These are phyloP conservation scores for Dipus sagitta DNA, from an alignment of 2,797 vertebrate genomes.

Conservation along the genomic window DNA sequence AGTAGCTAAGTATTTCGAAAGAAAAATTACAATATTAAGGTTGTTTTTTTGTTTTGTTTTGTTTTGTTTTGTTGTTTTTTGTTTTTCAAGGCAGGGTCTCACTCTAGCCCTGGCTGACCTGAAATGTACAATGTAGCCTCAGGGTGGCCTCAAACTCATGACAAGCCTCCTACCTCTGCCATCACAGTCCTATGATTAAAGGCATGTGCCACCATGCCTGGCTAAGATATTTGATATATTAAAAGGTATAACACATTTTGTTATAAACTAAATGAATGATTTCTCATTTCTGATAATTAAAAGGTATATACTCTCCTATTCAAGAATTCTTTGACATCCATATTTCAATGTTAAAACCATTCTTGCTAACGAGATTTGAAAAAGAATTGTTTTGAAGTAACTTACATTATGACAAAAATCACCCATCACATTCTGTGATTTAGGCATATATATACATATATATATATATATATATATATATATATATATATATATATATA, in stretches of 20 bases:
- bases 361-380: conserved; percentile 50
- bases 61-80: no score
- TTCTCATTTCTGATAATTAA: conserved; percentile 58
- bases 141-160: no score
- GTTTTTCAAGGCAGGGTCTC: no score
- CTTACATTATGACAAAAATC: conserved; percentile 50
- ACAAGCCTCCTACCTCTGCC: no score
- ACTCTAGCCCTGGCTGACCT: no score
- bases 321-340: conserved; percentile 2
- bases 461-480: not conserved
- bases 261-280: not conserved
- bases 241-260: conserved; percentile 59
- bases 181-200: no score
- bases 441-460: not conserved
- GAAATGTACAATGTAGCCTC: no score
- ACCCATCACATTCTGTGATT: conserved; percentile 33
- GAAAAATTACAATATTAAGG: not conserved
- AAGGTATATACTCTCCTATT: conserved; percentile 31
- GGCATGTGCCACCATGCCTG: no score
- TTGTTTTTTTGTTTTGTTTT: no score
- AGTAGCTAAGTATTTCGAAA: conserved; percentile 34
- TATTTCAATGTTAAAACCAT: conserved; percentile 61
- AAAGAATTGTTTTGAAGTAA: conserved; percentile 20
- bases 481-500: not conserved
- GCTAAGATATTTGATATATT: conserved; percentile 13